phyloP scores from a whole-genome alignment of 2,797 vertebrate genomes.

The Poeciliopsis presidionis region DNA sequence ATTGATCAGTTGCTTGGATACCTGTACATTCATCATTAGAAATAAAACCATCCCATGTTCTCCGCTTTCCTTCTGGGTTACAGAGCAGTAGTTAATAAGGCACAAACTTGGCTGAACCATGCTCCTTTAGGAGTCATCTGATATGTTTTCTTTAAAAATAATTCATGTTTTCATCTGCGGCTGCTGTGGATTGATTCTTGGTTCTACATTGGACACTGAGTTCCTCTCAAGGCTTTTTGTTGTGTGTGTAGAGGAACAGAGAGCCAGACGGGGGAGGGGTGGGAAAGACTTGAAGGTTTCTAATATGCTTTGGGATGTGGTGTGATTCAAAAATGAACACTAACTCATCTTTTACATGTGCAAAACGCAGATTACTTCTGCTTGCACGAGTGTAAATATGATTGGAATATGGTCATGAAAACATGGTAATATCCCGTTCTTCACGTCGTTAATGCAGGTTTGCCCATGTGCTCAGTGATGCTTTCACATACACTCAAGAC shows the following conservation, averaged over 20 bases:
- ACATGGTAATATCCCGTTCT: neutral
- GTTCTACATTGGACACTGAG: constrained; percentile 39
- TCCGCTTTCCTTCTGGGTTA: neutral
- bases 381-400: neutral
- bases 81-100: constrained; percentile 16
- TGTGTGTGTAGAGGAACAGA: constrained; percentile 12
- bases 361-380: neutral
- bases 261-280: constrained; percentile 1
- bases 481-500: neutral
- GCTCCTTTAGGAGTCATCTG: constrained; percentile 37
- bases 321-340: constrained; percentile 20
- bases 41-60: neutral
- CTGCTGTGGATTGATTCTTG: constrained; percentile 20
- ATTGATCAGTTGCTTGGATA: neutral
- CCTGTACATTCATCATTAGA: neutral
- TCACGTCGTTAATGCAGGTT: neutral
- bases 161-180: constrained; percentile 7
- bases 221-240: constrained; percentile 45
- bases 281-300: neutral
- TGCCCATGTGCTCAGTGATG: neutral
- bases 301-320: constrained; percentile 1
- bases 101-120: constrained; percentile 30
- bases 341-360: neutral
- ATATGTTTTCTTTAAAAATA: constrained; percentile 1
- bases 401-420: neutral